Evolutionary conservation across 2,888 invertebrate species (phyloP).

Genomic region (Diplazon laetatorius): DNA sequence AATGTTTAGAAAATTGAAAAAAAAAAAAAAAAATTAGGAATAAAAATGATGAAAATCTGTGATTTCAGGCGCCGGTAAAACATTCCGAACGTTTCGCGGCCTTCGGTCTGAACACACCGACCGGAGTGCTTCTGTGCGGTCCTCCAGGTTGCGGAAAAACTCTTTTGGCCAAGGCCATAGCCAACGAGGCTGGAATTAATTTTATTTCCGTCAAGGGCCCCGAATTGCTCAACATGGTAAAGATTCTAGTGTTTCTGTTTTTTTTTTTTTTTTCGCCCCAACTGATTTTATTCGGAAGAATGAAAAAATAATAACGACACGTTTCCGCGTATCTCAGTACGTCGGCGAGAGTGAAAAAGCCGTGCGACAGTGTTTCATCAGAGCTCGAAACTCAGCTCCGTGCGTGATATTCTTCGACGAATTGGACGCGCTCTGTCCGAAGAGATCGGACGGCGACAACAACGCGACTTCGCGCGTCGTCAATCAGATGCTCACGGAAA

Average conservation of each 20-base stretch:
- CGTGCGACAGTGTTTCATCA: constrained; percentile 96
- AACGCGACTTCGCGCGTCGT: constrained; percentile 93
- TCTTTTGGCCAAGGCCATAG: constrained; percentile 97
- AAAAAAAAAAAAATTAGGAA: constrained; percentile 18
- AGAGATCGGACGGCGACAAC: constrained; percentile 90
- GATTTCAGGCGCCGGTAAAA: constrained; percentile 91
- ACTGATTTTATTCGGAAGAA: constrained; percentile 42
- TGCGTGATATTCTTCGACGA: constrained; percentile 99
- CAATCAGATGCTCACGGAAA: constrained; percentile 98
- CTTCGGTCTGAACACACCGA: constrained; percentile 91
- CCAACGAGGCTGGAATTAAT: constrained; percentile 99
- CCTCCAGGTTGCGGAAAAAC: constrained; percentile 99
- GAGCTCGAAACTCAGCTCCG: constrained; percentile 97
- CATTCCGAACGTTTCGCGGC: constrained; percentile 91
- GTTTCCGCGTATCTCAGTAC: too few relatives aligned
- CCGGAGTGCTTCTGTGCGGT: constrained; percentile 96
- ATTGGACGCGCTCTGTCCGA: constrained; percentile 97
- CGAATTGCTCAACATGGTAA: constrained; percentile 97
- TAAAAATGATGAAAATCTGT: not conserved
- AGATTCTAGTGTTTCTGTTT: constrained; percentile 52
- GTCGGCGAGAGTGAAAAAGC: constrained; percentile 99
- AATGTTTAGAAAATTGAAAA: not conserved
- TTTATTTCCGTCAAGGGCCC: constrained; percentile 99
- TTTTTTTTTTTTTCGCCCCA: not conserved
- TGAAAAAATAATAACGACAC: too few relatives aligned